Conservation (phyloP, 2,888 invertebrate genomes). For the Margaritifera margaritifera region DNA sequence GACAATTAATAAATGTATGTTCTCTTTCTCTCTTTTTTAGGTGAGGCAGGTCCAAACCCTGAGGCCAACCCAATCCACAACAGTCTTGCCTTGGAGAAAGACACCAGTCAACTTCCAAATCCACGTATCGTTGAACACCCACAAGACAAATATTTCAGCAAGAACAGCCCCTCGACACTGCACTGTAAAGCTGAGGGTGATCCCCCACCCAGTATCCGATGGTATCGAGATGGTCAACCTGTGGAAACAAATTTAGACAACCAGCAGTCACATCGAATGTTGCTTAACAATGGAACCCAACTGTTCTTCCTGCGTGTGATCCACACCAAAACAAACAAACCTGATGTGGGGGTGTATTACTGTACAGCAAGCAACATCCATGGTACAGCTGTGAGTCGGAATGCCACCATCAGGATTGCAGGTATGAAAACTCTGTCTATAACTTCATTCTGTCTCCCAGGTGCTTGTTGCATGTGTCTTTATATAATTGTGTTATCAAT, state of each 20-base stretch:
- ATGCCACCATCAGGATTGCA: slow-evolving; percentile 89
- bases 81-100: too few species aligned
- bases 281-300: slow-evolving; percentile 85
- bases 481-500: too few species aligned
- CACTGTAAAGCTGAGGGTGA: slow-evolving; percentile 97
- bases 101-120: slow-evolving; percentile 64
- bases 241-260: slow-evolving; percentile 78
- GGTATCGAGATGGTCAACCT: slow-evolving; percentile 92
- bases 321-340: slow-evolving; percentile 85
- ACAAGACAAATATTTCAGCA: slow-evolving; percentile 94
- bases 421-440: slow-evolving; percentile 77
- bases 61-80: too few species aligned
- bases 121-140: slow-evolving; percentile 98
- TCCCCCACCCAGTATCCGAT: slow-evolving; percentile 85
- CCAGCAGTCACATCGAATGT: slow-evolving; percentile 89
- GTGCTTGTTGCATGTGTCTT: too few species aligned
- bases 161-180: slow-evolving; percentile 96
- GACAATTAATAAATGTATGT: too few species aligned
- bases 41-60: too few species aligned
- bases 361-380: slow-evolving; percentile 92
- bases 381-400: slow-evolving; percentile 86
- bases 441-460: too few species aligned
- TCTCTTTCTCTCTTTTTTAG: too few species aligned
- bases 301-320: slow-evolving; percentile 95
- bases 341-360: slow-evolving; percentile 93